A percentile compares a stretch with the other conserved stretches of the same genome.
Evolutionary conservation across 2,888 invertebrate genomes (phyloP).

Genomic region (Scaptomyza parva): DNA sequence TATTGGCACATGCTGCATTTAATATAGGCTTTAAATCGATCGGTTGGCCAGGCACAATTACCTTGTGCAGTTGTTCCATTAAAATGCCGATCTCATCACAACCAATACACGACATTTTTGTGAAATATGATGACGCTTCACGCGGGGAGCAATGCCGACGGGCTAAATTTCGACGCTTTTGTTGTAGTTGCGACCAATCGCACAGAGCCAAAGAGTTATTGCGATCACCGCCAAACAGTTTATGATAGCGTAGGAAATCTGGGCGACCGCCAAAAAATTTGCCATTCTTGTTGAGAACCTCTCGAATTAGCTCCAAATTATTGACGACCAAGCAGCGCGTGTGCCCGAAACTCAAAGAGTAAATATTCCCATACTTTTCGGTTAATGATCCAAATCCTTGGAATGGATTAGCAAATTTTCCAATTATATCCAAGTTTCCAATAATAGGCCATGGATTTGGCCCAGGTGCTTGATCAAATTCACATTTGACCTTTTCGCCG

Average conservation of each 20-base stretch:
- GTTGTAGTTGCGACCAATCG: conserved; percentile 94
- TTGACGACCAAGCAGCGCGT: conserved; percentile 91
- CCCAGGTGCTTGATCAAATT: conserved; percentile 86
- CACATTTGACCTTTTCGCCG: conserved; percentile 14
- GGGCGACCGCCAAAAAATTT: conserved; percentile 93
- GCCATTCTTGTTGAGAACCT: conserved; percentile 92
- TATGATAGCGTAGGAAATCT: conserved; percentile 91
- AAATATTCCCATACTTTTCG: conserved; percentile 90
- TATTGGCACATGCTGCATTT: conserved; percentile 91
- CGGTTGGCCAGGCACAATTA: conserved; percentile 81
- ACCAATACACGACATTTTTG: conserved; percentile 89
- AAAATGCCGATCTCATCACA: conserved; percentile 88
- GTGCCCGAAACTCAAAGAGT: conserved; percentile 88
- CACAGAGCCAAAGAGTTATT: conserved; percentile 94
- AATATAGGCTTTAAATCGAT: conserved; percentile 89
- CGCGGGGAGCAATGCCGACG: conserved; percentile 92
- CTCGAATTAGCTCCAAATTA: conserved; percentile 89
- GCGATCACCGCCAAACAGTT: conserved; percentile 93
- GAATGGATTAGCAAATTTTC: conserved; percentile 88
- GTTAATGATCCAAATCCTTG: conserved; percentile 89
- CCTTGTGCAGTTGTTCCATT: conserved; percentile 86
- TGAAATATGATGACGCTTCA: conserved; percentile 89
- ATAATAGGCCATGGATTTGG: conserved; percentile 89
- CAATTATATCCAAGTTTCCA: conserved; percentile 89
- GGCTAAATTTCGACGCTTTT: conserved; percentile 91